Conservation (phyloP, 2,113 vertebrate genomes). For the Hyperoodon ampullatus region DNA sequence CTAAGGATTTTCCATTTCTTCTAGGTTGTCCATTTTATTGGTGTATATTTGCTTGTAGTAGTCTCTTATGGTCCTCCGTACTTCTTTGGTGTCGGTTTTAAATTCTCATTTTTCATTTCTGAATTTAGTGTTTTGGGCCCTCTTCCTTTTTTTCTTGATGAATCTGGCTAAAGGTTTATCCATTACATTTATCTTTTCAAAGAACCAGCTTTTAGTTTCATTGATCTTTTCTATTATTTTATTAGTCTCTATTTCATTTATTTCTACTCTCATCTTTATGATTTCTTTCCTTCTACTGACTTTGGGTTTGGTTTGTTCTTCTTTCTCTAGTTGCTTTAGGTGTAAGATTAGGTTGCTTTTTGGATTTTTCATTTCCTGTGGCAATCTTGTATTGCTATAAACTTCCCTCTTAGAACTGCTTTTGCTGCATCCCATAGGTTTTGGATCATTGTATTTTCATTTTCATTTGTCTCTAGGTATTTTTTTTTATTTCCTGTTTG, state of each 20-base stretch:
- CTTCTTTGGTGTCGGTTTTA: neutral
- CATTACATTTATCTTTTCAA: neutral
- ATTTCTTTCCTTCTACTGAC: too few species aligned
- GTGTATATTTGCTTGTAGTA: too few species aligned
- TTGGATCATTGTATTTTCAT: neutral
- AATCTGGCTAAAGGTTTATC: neutral
- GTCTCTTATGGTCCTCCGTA: neutral
- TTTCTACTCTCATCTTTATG: neutral
- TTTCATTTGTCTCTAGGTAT: neutral
- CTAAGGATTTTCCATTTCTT: too few species aligned
- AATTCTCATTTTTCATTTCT: neutral
- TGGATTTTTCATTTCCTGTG: neutral
- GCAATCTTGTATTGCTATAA: neutral
- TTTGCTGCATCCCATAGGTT: neutral
- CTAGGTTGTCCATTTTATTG: too few species aligned
- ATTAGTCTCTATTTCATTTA: neutral
- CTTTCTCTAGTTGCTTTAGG: neutral
- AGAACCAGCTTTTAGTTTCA: neutral
- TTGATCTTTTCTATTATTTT: too few species aligned
- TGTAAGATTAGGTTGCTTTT: neutral
- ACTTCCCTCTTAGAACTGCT: neutral
- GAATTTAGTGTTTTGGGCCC: neutral
- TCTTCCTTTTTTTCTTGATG: neutral
- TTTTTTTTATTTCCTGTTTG: neutral
- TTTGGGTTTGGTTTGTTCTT: neutral